Base-by-base conservation (phyloP, 1,140 invertebrate genomes). In the Cephus cinctus region DNA sequence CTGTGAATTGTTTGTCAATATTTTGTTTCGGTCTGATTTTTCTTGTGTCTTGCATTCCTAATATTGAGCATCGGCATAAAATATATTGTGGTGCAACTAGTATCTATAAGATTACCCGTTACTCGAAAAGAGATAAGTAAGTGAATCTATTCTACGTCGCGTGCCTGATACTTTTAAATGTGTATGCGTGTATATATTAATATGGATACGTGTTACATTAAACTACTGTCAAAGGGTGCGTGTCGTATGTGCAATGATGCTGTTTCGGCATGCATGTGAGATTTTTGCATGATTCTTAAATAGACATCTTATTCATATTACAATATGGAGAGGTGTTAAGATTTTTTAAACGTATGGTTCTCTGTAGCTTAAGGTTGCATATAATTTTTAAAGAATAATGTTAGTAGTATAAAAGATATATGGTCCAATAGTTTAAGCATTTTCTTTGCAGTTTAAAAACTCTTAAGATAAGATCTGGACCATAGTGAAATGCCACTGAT, bases 1-100 rank as follows among this genome's bases (percentile, higher is more conserved):
- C 41, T 42, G 25, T 54, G 32, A 56, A 55, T 62, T 62, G 59
- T 62, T 61, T 62, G 60, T 62, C 60, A 62, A 62, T 62, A 62
- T 54, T 48, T 53, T 23, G 14, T 19, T 41, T 41, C 20, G 11
- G 8, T 3, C 11, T n/a, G 2, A 22, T 41, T n/a, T 27, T 27
- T 8, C 6, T 27, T 6, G 6, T 27, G n/a, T 6, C 25, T n/a
- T n/a, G 25, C 6, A 8, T 27, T 6, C 25, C 25, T 6, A 6
- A 27, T n/a, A n/a, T 8, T 27, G 25, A 27, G 25, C 25, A 27
- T 27, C 25, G 6, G 25, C n/a, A 27, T 8, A 27, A 27, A 27
- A 27, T 27, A n/a, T 6, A n/a, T 8, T 8, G n/a, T 6, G 6
- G 25, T 6, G 6, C n/a, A n/a, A n/a, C n/a, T 27, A 8, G 6